These are phyloP conservation scores for human (Homo sapiens) DNA, from an alignment of 2,113 vertebrate species.

Conservation along the genomic window GRCh38 chr17:80331501-80332000, in stretches of 20 bases:
- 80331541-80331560: no score
- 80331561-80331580: no score
- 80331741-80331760: background rate
- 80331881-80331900: no score
- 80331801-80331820: background rate
- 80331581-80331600: no score
- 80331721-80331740: background rate
- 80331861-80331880: background rate
- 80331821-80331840: background rate
- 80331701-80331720: background rate
- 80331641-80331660: no score
- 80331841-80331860: fast-evolving
- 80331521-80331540: no score
- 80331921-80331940: no score
- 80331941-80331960: background rate
- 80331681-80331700: no score
- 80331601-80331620: no score
- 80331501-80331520: no score
- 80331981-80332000: background rate
- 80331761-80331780: background rate
- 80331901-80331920: background rate
- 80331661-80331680: no score
- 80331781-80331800: background rate
- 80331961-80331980: background rate
- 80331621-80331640: no score